These are phyloP conservation scores for Heteronetta atricapilla DNA, from an alignment of 2,113 vertebrate species.

Conservation along the genomic window DNA sequence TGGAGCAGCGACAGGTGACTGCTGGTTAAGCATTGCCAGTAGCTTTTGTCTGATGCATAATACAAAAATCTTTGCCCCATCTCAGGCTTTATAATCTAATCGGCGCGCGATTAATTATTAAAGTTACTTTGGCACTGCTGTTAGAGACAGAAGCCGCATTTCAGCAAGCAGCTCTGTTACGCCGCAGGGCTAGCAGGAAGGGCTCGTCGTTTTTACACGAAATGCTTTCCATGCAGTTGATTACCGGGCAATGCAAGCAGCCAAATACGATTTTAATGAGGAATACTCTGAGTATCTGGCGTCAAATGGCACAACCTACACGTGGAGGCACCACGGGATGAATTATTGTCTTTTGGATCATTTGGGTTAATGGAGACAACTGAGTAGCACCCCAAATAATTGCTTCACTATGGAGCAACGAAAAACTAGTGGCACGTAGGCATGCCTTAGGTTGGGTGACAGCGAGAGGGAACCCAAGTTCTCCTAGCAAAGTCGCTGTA, in stretches of 20 bases:
- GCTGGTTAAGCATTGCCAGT: slow-evolving; percentile 57
- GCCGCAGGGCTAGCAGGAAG: not conserved
- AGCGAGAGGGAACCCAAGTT: not conserved
- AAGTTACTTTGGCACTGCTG: not conserved
- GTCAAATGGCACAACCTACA: not conserved
- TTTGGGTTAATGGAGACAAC: not conserved
- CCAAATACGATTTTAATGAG: not conserved
- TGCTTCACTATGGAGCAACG: not conserved
- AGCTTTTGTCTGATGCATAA: slow-evolving; percentile 43
- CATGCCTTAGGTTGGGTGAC: not conserved
- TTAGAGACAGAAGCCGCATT: not conserved
- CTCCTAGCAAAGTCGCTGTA: not conserved
- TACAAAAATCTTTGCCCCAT: not conserved
- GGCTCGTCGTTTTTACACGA: not conserved
- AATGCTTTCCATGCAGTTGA: not conserved
- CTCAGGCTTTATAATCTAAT: slow-evolving; percentile 15
- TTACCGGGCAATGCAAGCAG: not conserved
- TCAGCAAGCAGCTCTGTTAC: not conserved
- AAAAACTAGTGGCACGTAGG: fast-evolving
- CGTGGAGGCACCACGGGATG: not conserved
- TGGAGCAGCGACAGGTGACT: slow-evolving; percentile 22
- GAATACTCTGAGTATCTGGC: not conserved
- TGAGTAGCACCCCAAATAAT: not conserved
- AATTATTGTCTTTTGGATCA: not conserved
- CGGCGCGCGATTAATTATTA: slow-evolving; percentile 42